A percentile compares a stretch with the other conserved stretches of the same genome.
Evolutionary conservation across 2,888 invertebrate species (phyloP).

Genomic region (Hirtodrosophila duncani): DNA sequence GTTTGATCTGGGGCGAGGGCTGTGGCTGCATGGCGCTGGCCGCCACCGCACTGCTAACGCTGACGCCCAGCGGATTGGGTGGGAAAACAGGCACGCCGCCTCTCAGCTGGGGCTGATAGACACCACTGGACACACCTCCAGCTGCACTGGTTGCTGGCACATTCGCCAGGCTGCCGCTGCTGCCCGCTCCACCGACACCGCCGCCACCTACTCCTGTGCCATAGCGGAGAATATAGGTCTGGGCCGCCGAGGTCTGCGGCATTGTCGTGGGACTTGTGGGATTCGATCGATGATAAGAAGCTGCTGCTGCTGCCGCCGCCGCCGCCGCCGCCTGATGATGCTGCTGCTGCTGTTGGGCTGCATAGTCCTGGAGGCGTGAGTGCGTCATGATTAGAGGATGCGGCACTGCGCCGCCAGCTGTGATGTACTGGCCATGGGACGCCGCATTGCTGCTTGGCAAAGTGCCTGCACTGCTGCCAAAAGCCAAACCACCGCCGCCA

Average conservation of each 20-base stretch:
- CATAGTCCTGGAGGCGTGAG: conserved; percentile 74
- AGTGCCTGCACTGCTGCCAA: conserved; percentile 76
- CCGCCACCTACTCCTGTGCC: conserved; percentile 46
- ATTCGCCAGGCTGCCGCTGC: conserved; percentile 56
- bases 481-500: conserved; percentile 46
- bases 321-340: conserved; percentile 59
- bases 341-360: conserved; percentile 64
- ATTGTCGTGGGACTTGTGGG: conserved; percentile 85
- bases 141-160: conserved; percentile 29
- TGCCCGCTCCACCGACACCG: conserved; percentile 37
- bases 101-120: conserved; percentile 82
- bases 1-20: conserved; percentile 81
- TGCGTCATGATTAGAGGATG: conserved; percentile 76
- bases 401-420: conserved; percentile 60
- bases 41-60: conserved; percentile 51
- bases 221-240: conserved; percentile 75
- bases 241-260: conserved; percentile 71
- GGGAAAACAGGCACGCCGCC: conserved; percentile 86
- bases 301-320: conserved; percentile 57
- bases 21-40: conserved; percentile 70
- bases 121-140: conserved; percentile 32
- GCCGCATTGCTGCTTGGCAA: conserved; percentile 66
- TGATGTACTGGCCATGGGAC: conserved; percentile 74
- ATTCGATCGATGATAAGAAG: conserved; percentile 83
- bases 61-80: conserved; percentile 76